Evolutionary conservation across 37 sponge, comb jelly and placozoan species (phyloP).

Genomic region (Petrosia ficiformis): DNA sequence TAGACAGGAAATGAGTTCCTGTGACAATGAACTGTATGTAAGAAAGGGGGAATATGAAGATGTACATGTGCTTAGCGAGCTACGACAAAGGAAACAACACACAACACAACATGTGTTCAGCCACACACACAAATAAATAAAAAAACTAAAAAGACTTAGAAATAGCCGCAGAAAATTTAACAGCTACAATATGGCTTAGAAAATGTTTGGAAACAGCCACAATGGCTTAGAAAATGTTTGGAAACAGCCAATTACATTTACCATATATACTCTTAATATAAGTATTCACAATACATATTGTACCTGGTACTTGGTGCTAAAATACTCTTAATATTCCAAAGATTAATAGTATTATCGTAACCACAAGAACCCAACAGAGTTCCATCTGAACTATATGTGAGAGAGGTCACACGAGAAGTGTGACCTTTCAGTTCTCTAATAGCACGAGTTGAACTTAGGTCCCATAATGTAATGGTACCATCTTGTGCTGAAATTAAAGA

Average conservation of each 20-base stretch:
- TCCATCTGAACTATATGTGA: conserved; percentile 52
- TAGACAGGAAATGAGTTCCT: conserved; percentile 1
- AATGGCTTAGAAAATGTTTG: neutral
- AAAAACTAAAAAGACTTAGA: no score
- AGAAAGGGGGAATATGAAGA: neutral
- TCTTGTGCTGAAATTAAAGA: conserved; percentile 26
- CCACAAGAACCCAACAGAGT: conserved; percentile 47
- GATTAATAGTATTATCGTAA: conserved; percentile 27
- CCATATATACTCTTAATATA: no score
- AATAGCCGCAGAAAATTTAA: no score
- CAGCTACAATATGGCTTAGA: no score
- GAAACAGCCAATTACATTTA: no score
- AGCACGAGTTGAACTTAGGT: conserved; percentile 30
- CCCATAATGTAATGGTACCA: conserved; percentile 58
- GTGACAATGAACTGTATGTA: neutral
- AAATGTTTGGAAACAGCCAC: neutral
- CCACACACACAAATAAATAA: neutral
- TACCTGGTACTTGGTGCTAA: no score
- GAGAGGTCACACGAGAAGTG: conserved; percentile 20
- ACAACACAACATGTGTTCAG: no score
- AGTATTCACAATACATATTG: no score
- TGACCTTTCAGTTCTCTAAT: conserved; percentile 36
- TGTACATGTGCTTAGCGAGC: neutral
- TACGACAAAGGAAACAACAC: no score
- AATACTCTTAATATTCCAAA: conserved; percentile 36